Evolutionary conservation across 2,113 vertebrate species (phyloP).

Genomic region (Plotosus lineatus): DNA sequence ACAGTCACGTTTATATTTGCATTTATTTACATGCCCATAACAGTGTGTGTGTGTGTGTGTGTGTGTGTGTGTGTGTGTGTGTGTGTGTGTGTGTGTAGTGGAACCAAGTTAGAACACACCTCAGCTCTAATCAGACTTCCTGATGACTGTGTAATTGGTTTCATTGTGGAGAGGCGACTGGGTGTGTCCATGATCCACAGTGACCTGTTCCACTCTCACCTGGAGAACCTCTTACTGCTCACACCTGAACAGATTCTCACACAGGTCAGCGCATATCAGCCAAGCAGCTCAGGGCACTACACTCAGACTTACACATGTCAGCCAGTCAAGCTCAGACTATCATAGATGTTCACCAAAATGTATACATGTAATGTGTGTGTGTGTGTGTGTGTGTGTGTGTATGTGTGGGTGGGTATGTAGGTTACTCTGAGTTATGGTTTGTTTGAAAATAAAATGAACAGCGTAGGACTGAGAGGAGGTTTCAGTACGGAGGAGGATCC

Average conservation of each 20-base stretch:
- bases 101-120: conserved; percentile 78
- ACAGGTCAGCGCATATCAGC: conserved; percentile 68
- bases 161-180: conserved; percentile 83
- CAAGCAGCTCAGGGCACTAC: not conserved
- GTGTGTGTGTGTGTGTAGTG: conserved; percentile 63
- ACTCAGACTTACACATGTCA: not conserved
- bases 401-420: conserved; percentile 63
- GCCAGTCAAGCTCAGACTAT: not conserved
- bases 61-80: conserved; percentile 33
- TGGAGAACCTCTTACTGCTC: conserved; percentile 87
- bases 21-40: too few species aligned
- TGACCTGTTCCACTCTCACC: conserved; percentile 86
- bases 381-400: conserved; percentile 17
- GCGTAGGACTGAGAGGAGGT: conserved; percentile 78
- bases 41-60: too few species aligned
- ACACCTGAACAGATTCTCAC: conserved; percentile 63
- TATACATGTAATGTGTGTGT: not conserved
- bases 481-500: conserved; percentile 84
- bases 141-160: conserved; percentile 90
- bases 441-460: conserved; percentile 88
- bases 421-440: conserved; percentile 89
- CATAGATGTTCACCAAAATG: not conserved
- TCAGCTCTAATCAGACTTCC: conserved; percentile 85
- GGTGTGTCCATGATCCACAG: conserved; percentile 78
- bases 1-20: too few species aligned